Evolutionary conservation across 2,113 vertebrate species (phyloP), one percentile per base, ranked within the genome.

Genomic region (Oreotrochilus melanogaster): DNA sequence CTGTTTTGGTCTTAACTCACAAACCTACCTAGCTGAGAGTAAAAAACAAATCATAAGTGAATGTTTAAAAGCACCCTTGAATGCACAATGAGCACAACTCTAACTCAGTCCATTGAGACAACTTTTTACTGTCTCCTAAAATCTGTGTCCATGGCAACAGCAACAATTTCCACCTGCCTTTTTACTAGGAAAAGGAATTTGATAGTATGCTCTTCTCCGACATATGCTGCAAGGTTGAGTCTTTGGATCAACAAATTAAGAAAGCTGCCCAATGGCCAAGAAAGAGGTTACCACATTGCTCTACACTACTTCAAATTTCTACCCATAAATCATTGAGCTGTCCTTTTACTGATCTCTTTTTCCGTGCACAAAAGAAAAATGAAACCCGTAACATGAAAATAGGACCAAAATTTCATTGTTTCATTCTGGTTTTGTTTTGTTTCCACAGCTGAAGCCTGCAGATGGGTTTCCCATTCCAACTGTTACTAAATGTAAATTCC

Each of bases 251-350:
- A 42, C 7, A 9, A 17, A 14, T 1, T 2, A 5, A 43, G 28
- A 56, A 57, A 66, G 11, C 45, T 45, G 21, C 10, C 58, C 18
- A 22, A 11, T 66, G 18, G 6, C 50, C 80, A 58, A 65, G 33
- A 4, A 23, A 4, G 3, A 22, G 10, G 19, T 45, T 33, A 73
- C 24, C 27, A 18, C 0, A 0, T 58, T 65, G 33, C 22, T 78
- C 47, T 61, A 30, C 82, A 51, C 42, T 11, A 73, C 31, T 53
- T 58, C 4, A 6, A 16, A 25, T 17, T 78, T 47, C 28, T 37
- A 57, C 7, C 2, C 48, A 56, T 35, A 60, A 11, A 1, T 45
- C 45, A 47, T 21, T 21, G 19, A 24, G 2, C 2, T 15, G 7
- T 33, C 35, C 31, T 72, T 90, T 75, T 18, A 35, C 62, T 48